Conservation (phyloP, 2,888 invertebrate genomes). For the Rhabditoides inermis region DNA sequence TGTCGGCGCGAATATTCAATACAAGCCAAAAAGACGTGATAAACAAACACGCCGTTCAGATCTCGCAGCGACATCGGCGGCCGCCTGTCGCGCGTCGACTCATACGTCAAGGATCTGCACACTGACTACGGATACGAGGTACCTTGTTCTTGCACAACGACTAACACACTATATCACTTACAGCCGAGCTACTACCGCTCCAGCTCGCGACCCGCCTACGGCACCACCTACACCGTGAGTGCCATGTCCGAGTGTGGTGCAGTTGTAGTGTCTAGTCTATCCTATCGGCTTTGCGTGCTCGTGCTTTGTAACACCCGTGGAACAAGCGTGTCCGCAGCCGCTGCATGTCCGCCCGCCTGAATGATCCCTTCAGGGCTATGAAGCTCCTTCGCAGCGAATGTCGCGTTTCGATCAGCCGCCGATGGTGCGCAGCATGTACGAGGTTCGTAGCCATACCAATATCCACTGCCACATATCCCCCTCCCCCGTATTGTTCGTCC, state of each 20-base stretch:
- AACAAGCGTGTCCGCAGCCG: no score
- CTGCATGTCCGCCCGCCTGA: no score
- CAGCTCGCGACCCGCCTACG: conserved; percentile 10
- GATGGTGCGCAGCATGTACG: conserved; percentile 40
- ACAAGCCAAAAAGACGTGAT: neutral
- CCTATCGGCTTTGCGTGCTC: no score
- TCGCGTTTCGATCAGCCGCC: conserved; percentile 6
- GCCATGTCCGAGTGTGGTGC: no score
- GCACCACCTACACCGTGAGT: no score
- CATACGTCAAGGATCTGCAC: conserved; percentile 46
- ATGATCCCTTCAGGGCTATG: neutral
- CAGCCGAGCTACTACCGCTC: neutral
- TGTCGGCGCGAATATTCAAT: neutral
- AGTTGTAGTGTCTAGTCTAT: no score
- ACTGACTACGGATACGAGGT: conserved; percentile 42
- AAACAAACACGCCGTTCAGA: conserved; percentile 17
- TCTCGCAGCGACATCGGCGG: conserved; percentile 48
- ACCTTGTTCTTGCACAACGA: no score
- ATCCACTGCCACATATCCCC: no score
- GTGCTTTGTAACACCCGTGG: no score
- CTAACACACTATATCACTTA: neutral
- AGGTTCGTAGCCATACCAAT: no score
- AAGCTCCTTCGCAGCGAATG: neutral
- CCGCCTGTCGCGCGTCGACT: conserved; percentile 49
- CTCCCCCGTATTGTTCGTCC: no score